Conservation (phyloP, 2,797 vertebrate genomes). For the Pseudomugil tenellus region DNA sequence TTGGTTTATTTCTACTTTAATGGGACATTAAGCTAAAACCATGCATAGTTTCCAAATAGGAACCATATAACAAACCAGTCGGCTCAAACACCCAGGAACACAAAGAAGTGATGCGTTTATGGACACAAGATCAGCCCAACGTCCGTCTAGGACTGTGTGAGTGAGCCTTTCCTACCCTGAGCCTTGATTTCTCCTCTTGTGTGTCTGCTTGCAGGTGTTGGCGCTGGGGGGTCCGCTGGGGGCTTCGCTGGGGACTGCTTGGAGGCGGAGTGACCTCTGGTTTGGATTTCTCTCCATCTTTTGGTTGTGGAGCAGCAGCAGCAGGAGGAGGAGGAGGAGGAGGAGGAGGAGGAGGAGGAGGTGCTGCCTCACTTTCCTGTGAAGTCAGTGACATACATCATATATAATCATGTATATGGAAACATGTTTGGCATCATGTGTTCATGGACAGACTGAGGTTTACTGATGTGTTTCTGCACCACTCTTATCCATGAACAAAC, state of each 20-base stretch:
- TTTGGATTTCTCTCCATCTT: constrained; percentile 44
- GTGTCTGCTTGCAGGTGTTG: constrained; percentile 34
- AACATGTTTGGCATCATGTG: not conserved
- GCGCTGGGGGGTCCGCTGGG: constrained; percentile 24
- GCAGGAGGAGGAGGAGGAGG: constrained; percentile 22
- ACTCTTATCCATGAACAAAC: not conserved
- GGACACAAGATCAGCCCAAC: not conserved
- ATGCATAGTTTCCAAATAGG: too few relatives aligned
- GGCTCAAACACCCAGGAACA: too few relatives aligned
- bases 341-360: constrained; percentile 24
- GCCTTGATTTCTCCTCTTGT: constrained; percentile 72
- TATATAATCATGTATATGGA: not conserved
- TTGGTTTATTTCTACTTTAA: too few relatives aligned
- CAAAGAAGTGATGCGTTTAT: not conserved
- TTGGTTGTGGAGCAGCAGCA: constrained; percentile 26
- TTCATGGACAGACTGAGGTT: not conserved
- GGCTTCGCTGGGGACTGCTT: constrained; percentile 29
- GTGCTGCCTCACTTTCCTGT: constrained; percentile 67
- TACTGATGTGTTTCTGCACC: not conserved
- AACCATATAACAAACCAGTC: too few relatives aligned
- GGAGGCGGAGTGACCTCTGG: constrained; percentile 13
- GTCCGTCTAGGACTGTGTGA: not conserved
- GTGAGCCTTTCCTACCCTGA: constrained; percentile 75
- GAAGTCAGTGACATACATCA: not conserved
- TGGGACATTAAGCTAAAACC: too few relatives aligned